Evolutionary conservation across 2,797 vertebrate genomes (phyloP).

Genomic region (Schizopygopsis malacanthus): DNA sequence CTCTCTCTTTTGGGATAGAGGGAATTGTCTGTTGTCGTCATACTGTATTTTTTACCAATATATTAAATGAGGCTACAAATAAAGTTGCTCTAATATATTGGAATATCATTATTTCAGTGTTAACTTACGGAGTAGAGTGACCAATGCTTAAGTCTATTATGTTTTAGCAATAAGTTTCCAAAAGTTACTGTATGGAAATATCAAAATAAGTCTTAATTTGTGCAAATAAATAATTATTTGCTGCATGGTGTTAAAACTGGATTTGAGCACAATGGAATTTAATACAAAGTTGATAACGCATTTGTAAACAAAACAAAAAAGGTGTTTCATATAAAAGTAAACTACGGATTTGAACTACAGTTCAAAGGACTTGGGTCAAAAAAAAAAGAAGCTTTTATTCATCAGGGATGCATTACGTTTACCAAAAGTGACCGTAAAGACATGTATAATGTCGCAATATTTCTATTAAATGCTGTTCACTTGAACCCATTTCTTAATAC

Average conservation of each 20-base stretch:
- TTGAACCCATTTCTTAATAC: background rate
- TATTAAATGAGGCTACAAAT: slow-evolving; percentile 72
- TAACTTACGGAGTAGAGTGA: background rate
- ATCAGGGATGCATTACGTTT: background rate
- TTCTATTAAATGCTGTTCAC: background rate
- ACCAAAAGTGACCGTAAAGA: background rate
- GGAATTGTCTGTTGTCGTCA: slow-evolving; percentile 60
- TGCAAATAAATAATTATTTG: background rate
- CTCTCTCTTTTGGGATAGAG: slow-evolving; percentile 17
- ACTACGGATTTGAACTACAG: background rate
- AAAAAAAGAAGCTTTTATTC: background rate
- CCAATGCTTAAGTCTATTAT: background rate
- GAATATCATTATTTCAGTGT: background rate
- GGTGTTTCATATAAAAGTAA: background rate
- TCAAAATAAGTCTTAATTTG: background rate
- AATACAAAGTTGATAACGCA: background rate
- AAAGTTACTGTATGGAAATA: too few species aligned
- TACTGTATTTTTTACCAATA: slow-evolving; percentile 79
- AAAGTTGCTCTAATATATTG: slow-evolving; percentile 66
- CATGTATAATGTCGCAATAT: background rate
- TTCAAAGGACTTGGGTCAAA: background rate
- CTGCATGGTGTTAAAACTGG: background rate
- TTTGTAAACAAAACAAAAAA: background rate
- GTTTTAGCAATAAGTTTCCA: background rate
- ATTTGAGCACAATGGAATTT: background rate